Base-by-base conservation (phyloP, 92 coral and sea anemone species). In the Epizoanthus ramosus region DNA sequence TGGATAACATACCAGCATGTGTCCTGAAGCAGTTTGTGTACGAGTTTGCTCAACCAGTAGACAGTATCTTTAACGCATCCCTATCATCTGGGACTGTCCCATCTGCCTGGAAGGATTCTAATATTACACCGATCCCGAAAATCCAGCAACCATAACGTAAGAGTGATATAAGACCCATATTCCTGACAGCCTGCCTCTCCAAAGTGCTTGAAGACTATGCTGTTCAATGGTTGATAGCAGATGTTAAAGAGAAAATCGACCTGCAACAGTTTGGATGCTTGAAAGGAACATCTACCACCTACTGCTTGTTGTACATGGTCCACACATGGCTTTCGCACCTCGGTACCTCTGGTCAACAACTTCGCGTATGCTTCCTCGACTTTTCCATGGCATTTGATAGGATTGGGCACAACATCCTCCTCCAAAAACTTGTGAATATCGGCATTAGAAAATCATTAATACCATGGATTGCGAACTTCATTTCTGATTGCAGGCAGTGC, bases 271-370 rank as follows among this genome's bases (percentile, higher is more conserved):
- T 79, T 59, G 86, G 86, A 23, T 74, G 58, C 45, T 33, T 58
- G 74, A 59, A 73, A 54, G 83, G 74, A 21, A 33, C 82, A 59
- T 71, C 87, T 53, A 80, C 84, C 24, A 22, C 57, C 28, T 80
- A 3, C 22, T 37, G 57, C 61, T 74, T 86, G 21, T 35, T 81
- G 45, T 86, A 87, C 69, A 87, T 80, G 83, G 33, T 87, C n/a
- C 90, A 87, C 23, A 80, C 86, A 25, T 87, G 86, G 86, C 39
- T 71, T 7, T 59, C 86, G 9, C 80, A 87, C 19, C 86, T 81
- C 2, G 31, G 2, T 28, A 28, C 31, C 31, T 28, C 31, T 28
- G 31, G 31, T 28, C 31, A 2, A 28, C 31, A 28, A 0, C 31
- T 28, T 28, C 31, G 31, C 31, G 31, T 28, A 28, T 28, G 31